Evolutionary conservation across 30 jellyfish, hydroid and myxozoan genomes (phyloP), one percentile per base, ranked within the genome.

Genomic region (Hydractinia symbiolongicarpus): DNA sequence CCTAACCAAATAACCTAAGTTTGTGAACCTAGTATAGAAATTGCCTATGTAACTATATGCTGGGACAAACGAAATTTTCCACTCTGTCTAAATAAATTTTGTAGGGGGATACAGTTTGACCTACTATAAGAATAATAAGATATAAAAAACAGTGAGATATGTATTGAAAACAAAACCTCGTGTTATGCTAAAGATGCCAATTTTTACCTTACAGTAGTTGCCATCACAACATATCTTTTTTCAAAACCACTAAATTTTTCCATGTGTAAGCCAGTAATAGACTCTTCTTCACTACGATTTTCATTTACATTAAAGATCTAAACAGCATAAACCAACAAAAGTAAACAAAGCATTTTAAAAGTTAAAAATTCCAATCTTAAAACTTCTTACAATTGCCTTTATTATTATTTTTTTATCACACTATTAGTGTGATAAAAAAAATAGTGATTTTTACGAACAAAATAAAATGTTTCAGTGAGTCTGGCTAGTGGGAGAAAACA

Each of bases 181-280:
- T 17, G 15, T 58, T 0, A 58, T 0, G 69, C 69, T 15, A 57
- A 9, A 11, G 2, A 13, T 58, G 20, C 1, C 1, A 67, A 1
- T 13, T 11, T 71, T 21, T 73, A 93, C 98, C 98, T 93, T 4
- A 79, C 87, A 9, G 98, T 93, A 14, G 95, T 77, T 54, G 84
- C 82, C 90, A 93, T 75, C 20, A 87, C 89, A 51, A 84, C 86
- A 51, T 83, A 77, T 79, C 81, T 84, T 53, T 71, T 88, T 30
- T 84, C 94, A 49, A 90, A 67, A 53, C 90, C 95, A 70, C 85
- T 88, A 64, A 93, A 86, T 62, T 86, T 68, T 77, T 93, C 96
- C 55, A 87, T 71, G 66, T 84, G 93, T 5, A 93, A 49, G 5
- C 96, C 95, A 9, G 95, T 83, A 17, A 93, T 67, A 8, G 95